Conservation (phyloP, 2,797 vertebrate species). For the Sylvilagus floridanus region DNA sequence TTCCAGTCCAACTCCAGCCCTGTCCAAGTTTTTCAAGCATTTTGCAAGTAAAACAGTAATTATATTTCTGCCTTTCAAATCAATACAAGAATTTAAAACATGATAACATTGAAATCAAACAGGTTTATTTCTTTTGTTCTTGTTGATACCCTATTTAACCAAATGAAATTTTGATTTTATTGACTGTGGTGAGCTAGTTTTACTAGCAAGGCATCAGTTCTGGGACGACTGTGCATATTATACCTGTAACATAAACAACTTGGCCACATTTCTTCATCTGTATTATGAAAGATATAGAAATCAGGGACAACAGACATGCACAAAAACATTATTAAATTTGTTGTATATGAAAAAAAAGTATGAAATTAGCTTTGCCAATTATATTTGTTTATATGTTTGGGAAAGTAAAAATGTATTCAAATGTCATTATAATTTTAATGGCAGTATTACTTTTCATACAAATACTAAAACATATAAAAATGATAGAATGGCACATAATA, state of each 20-base stretch:
- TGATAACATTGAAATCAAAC: not conserved
- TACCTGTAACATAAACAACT: not conserved
- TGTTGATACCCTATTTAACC: not conserved
- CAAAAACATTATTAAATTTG: not conserved
- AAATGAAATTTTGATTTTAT: not conserved
- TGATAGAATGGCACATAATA: not conserved
- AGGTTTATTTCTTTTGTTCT: not conserved
- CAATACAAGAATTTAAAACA: too few species aligned
- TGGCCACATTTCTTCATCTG: not conserved
- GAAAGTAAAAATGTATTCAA: not conserved
- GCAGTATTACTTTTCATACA: not conserved
- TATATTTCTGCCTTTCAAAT: too few species aligned
- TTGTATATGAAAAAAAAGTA: not conserved
- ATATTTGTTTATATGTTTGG: not conserved
- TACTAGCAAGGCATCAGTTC: not conserved
- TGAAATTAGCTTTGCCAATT: not conserved
- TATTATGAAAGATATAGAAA: not conserved
- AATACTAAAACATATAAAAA: not conserved
- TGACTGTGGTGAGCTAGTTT: not conserved
- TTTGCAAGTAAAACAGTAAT: too few species aligned
- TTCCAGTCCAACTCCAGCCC: too few species aligned
- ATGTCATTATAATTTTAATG: conserved; percentile 20
- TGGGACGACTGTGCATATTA: not conserved
- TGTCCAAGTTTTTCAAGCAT: too few species aligned
- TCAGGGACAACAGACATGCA: not conserved